Evolutionary conservation across 2,888 invertebrate genomes (phyloP).

Genomic region (Tinea semifulvella): DNA sequence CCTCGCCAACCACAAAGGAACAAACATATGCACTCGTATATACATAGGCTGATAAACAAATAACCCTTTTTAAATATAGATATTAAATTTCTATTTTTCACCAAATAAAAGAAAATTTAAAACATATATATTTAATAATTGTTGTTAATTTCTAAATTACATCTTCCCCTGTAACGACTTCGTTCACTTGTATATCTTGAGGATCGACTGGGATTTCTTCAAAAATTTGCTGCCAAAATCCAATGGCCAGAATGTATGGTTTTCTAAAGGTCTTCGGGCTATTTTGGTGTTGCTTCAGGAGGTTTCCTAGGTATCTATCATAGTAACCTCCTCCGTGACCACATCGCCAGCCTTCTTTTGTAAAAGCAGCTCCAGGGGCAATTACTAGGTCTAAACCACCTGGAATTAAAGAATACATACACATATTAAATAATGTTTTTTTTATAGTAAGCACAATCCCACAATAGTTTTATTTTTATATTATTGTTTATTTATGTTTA

Average conservation of each 20-base stretch:
- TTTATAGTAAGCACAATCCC: no score
- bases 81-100: no score
- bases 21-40: no score
- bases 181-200: conserved; percentile 72
- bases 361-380: conserved; percentile 86
- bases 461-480: no score
- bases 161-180: conserved; percentile 50
- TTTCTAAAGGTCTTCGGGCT: conserved; percentile 30
- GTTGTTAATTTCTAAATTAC: background rate
- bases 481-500: no score
- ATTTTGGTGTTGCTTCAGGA: conserved; percentile 23
- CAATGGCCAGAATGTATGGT: conserved; percentile 68
- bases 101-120: no score
- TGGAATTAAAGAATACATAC: conserved; percentile 29
- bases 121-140: background rate
- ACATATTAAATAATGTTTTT: no score
- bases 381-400: conserved; percentile 84
- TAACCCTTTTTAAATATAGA: no score
- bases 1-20: no score
- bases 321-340: conserved; percentile 91
- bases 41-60: no score
- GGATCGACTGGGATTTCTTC: conserved; percentile 71
- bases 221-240: conserved; percentile 80
- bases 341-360: conserved; percentile 65
- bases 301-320: conserved; percentile 72